phyloP scores from a whole-genome alignment of 2,888 invertebrate genomes.

The Allygus modestus region DNA sequence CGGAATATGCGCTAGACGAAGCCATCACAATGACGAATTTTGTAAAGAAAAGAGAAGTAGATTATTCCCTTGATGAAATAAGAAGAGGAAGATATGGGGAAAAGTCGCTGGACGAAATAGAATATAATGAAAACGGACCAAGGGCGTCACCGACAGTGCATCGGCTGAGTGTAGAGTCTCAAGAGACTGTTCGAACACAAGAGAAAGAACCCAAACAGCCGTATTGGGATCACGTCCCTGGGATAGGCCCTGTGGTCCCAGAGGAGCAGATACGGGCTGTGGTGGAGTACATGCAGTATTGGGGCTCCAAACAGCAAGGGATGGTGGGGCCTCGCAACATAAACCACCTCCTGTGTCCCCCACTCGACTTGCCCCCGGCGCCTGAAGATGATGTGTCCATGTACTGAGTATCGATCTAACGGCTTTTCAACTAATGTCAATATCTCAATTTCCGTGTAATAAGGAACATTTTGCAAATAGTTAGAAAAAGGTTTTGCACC shows the following conservation, averaged over 20 bases:
- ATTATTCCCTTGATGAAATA: conserved; percentile 5
- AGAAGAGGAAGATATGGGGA: conserved; percentile 24
- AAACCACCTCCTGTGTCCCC: conserved; percentile 83
- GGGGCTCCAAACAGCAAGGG: conserved; percentile 77
- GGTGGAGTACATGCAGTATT: conserved; percentile 75
- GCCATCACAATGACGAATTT: conserved; percentile 5
- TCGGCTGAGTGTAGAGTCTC: neutral
- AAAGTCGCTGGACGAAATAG: neutral
- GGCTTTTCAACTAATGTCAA: neutral
- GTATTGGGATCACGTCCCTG: conserved; percentile 75
- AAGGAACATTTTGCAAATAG: too few relatives aligned
- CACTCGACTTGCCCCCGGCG: conserved; percentile 75
- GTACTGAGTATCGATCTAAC: neutral
- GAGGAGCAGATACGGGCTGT: conserved; percentile 77
- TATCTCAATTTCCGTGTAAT: neutral
- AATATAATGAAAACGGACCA: neutral
- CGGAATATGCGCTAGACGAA: neutral
- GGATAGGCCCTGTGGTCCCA: conserved; percentile 79
- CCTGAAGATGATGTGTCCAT: neutral
- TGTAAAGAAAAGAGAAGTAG: neutral
- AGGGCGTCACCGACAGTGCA: neutral
- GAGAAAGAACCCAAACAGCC: neutral
- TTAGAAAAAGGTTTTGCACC: too few relatives aligned
- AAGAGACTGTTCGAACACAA: neutral
- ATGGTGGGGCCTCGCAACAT: conserved; percentile 85